phyloP scores from a whole-genome alignment of 1,140 invertebrate species.

The Leptinotarsa undecemlineata region DNA sequence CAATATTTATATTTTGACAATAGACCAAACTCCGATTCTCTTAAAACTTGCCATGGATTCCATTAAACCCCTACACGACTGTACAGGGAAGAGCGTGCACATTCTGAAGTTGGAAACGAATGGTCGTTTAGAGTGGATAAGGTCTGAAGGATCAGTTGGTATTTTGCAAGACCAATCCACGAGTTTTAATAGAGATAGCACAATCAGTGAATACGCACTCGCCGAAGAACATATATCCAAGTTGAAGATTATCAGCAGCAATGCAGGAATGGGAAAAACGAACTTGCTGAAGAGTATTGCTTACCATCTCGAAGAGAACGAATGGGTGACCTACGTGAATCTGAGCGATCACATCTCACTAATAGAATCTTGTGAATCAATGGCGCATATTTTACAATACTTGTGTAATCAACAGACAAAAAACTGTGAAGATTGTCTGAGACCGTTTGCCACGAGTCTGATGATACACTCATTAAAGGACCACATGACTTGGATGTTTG shows the following conservation, averaged over 20 bases:
- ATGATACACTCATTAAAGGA: not conserved
- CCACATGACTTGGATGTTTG: not conserved
- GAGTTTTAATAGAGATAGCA: not conserved
- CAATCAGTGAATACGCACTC: not conserved
- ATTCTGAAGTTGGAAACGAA: not conserved
- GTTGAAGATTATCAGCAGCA: not conserved
- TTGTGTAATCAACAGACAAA: not conserved
- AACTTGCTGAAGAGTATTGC: not conserved
- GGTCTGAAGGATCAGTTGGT: slow-evolving; percentile 3
- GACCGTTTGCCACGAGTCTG: not conserved
- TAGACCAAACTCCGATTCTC: not conserved
- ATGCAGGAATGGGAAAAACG: slow-evolving; percentile 17
- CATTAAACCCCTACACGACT: not conserved
- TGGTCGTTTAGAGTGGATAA: not conserved
- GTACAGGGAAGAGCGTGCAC: not conserved
- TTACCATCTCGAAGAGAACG: not conserved
- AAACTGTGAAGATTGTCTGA: not conserved
- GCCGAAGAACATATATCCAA: not conserved
- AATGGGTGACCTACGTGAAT: slow-evolving; percentile 13
- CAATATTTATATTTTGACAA: slow-evolving; percentile 6
- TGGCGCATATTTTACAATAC: not conserved
- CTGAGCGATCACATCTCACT: not conserved
- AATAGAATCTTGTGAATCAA: not conserved
- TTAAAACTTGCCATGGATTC: not conserved
- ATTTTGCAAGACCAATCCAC: not conserved